Evolutionary conservation across 2,113 vertebrate species (phyloP), one percentile per base, ranked within the genome.

Genomic region (Polypterus senegalus): DNA sequence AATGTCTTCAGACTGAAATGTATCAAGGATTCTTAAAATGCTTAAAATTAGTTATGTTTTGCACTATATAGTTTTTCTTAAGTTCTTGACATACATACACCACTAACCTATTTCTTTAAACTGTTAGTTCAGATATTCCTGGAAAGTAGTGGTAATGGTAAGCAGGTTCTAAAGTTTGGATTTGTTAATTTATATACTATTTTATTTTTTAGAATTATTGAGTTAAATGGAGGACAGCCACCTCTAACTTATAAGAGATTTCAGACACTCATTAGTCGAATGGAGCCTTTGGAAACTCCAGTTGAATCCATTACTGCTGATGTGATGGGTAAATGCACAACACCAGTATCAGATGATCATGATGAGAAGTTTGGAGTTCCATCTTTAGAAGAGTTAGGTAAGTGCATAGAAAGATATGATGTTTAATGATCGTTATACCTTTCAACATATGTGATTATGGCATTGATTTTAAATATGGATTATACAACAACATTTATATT

Each of bases 231-330:
- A 57, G 93, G 93, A 11, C 95, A 98, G 64, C 93, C 94, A 0
- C 95, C 95, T 64, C 88, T 97, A 62, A 98, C 95, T 54, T 97
- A 98, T 73, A 98, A 98, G 73, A 80, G 93, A 67, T 98, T 97
- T 78, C 95, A 98, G 81, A 94, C 92, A 52, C 84, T 98, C 0
- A 93, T 98, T 78, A 97, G 94, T 67, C 90, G 87, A 59, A 97
- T 98, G 95, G 92, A 95, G 3, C 79, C 91, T 0, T 77, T 97
- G 70, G 93, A 92, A 73, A 79, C 85, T 62, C 94, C 94, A 1
- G 86, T 84, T 1, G 94, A 96, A 65, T 85, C 89, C 49, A 94
- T 96, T 67, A 97, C 91, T 4, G 81, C 83, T 3, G 91, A 97
- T 67, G 72, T 91, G 61, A 91, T 93, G 86, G 86, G 90, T 58